These are phyloP conservation scores for Danaus chrysippus DNA, from an alignment of 2,888 invertebrate genomes.

Conservation along the genomic window DNA sequence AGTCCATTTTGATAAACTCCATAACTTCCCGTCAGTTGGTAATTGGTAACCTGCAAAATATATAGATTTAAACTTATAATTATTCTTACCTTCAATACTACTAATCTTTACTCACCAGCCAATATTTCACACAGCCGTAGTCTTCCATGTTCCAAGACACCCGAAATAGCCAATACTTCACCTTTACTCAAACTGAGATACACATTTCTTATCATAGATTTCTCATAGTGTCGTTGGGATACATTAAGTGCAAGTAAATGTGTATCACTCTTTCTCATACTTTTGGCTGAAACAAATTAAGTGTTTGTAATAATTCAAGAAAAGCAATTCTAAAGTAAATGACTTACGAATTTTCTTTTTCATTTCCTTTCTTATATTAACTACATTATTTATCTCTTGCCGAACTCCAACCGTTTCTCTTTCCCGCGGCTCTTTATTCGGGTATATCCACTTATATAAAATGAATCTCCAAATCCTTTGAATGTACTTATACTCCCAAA, in stretches of 20 bases:
- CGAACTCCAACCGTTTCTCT: slow-evolving; percentile 35
- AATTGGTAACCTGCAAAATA: slow-evolving; percentile 38
- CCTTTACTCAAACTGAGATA: slow-evolving; percentile 57
- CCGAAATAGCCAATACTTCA: slow-evolving; percentile 55
- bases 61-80: background rate
- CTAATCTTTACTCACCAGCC: slow-evolving; percentile 36
- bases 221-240: slow-evolving; percentile 35
- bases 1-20: slow-evolving; percentile 52
- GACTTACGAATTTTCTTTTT: slow-evolving; percentile 37
- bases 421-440: slow-evolving; percentile 19
- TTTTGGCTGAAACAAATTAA: slow-evolving; percentile 23
- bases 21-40: slow-evolving; percentile 46
- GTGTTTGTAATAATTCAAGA: slow-evolving; percentile 6
- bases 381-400: slow-evolving; percentile 44
- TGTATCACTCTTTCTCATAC: slow-evolving; percentile 52
- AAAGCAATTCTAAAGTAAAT: background rate
- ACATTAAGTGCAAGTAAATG: slow-evolving; percentile 49
- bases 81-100: background rate
- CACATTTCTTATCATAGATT: slow-evolving; percentile 42
- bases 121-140: slow-evolving; percentile 48
- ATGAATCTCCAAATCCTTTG: slow-evolving; percentile 38
- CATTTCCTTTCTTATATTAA: slow-evolving; percentile 41
- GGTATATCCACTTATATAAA: slow-evolving; percentile 29
- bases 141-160: slow-evolving; percentile 53
- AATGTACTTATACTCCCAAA: slow-evolving; percentile 55